Percentiles rank a stretch among this genome's conserved stretches.
These are phyloP conservation scores for Pogona vitticeps DNA, from an alignment of 2,113 vertebrate species.

Conservation along the genomic window DNA sequence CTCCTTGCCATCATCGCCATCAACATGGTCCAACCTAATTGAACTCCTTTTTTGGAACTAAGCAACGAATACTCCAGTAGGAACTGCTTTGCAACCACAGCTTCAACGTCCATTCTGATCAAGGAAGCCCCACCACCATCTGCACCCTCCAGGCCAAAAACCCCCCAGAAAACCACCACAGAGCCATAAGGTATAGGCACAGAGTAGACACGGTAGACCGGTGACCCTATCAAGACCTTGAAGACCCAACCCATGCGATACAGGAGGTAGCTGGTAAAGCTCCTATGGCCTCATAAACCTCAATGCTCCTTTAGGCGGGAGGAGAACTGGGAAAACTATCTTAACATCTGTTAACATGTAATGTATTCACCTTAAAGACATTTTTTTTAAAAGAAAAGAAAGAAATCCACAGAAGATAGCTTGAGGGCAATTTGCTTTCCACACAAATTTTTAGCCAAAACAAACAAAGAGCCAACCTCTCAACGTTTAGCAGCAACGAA, in stretches of 20 bases:
- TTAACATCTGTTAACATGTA: neutral
- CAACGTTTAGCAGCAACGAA: conserved; percentile 17
- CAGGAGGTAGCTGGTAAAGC: neutral
- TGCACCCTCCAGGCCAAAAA: too few relatives aligned
- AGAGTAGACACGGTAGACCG: too few relatives aligned
- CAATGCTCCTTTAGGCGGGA: conserved; percentile 38
- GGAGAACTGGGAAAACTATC: conserved; percentile 6
- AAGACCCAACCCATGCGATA: neutral
- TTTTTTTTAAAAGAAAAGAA: fast-evolving
- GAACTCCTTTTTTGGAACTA: too few relatives aligned
- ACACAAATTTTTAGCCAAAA: conserved; percentile 38
- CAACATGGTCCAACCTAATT: too few relatives aligned
- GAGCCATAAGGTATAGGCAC: too few relatives aligned
- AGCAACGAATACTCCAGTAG: too few relatives aligned
- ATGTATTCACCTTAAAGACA: neutral
- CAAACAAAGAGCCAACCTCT: neutral
- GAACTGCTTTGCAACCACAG: too few relatives aligned
- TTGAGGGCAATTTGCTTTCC: conserved; percentile 31
- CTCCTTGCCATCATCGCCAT: too few relatives aligned
- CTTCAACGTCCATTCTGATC: too few relatives aligned
- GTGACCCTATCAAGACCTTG: neutral
- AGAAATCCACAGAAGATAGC: neutral
- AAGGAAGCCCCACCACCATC: too few relatives aligned
- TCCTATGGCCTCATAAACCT: neutral
- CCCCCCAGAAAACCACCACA: too few relatives aligned